Evolutionary conservation across 2,888 invertebrate species (phyloP).

Genomic region (Neocrepidodera transversa): DNA sequence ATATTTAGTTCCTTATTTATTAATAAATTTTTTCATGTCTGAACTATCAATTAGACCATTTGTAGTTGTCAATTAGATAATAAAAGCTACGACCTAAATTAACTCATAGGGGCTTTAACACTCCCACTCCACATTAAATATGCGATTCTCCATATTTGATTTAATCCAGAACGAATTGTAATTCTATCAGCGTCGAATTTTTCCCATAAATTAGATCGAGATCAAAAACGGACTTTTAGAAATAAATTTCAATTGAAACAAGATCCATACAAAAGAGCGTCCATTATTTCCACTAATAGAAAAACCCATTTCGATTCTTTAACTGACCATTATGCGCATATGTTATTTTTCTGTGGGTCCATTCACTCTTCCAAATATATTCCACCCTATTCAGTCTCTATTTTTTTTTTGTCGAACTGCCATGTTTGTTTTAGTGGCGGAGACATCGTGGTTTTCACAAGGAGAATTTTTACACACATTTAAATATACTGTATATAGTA

Average conservation of each 20-base stretch:
- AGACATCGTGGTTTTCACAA: not conserved
- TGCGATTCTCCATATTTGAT: conserved; percentile 18
- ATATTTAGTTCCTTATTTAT: too few relatives aligned
- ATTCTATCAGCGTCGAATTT: conserved; percentile 11
- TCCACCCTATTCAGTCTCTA: conserved; percentile 26
- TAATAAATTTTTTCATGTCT: conserved; percentile 1
- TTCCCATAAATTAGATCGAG: conserved; percentile 25
- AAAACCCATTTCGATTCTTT: conserved; percentile 35
- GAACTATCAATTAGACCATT: conserved; percentile 1
- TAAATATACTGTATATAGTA: too few relatives aligned
- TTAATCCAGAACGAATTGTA: conserved; percentile 14
- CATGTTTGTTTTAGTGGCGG: conserved; percentile 25
- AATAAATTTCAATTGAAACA: conserved; percentile 29
- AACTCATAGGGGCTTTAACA: conserved; percentile 16
- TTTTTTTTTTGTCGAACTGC: conserved; percentile 12
- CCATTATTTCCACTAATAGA: conserved; percentile 34
- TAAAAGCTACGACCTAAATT: not conserved
- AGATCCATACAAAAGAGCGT: conserved; percentile 28
- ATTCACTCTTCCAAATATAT: conserved; percentile 27
- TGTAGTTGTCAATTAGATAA: not conserved
- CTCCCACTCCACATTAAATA: not conserved
- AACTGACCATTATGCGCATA: conserved; percentile 39
- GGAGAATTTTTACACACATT: too few relatives aligned
- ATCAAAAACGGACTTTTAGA: conserved; percentile 19
- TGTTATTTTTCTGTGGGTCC: conserved; percentile 38